These are phyloP conservation scores for Paedocypris micromegethes DNA, from an alignment of 2,797 vertebrate genomes.

Conservation along the genomic window DNA sequence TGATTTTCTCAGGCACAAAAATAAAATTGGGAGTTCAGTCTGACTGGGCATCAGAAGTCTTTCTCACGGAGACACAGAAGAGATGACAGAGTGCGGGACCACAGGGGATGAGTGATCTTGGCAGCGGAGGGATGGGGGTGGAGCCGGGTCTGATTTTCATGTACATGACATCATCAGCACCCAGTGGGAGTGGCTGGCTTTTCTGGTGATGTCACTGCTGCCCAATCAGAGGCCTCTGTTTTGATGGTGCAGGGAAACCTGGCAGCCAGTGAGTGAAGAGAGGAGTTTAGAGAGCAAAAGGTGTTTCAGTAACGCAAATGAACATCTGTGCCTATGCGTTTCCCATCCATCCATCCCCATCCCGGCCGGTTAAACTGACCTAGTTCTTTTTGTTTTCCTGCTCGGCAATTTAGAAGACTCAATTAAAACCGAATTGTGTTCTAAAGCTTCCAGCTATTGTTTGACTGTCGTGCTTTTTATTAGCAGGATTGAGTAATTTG, in stretches of 20 bases:
- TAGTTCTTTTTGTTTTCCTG: constrained; percentile 35
- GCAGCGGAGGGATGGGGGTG: constrained; percentile 53
- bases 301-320: constrained; percentile 47
- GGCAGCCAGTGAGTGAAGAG: constrained; percentile 43
- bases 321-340: constrained; percentile 61
- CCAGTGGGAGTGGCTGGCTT: constrained; percentile 54
- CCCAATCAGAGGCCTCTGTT: constrained; percentile 59
- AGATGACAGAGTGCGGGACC: constrained; percentile 21
- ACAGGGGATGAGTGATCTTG: constrained; percentile 13
- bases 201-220: constrained; percentile 69
- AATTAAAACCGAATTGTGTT: not conserved
- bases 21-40: not conserved
- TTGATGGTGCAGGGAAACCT: constrained; percentile 53
- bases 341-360: constrained; percentile 45
- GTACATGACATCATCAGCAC: constrained; percentile 65
- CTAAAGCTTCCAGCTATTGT: constrained; percentile 5
- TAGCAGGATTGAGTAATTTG: not conserved
- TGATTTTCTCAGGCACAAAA: constrained; percentile 1
- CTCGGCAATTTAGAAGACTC: constrained; percentile 4
- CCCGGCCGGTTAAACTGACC: constrained; percentile 51
- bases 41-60: not conserved
- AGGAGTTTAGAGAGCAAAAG: constrained; percentile 44
- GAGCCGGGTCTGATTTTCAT: constrained; percentile 37
- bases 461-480: constrained; percentile 13
- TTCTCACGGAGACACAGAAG: not conserved